Percentiles rank a stretch among this genome's conserved stretches.
These are phyloP conservation scores for Taxidea taxus DNA, from an alignment of 2,113 vertebrate genomes.

Conservation along the genomic window DNA sequence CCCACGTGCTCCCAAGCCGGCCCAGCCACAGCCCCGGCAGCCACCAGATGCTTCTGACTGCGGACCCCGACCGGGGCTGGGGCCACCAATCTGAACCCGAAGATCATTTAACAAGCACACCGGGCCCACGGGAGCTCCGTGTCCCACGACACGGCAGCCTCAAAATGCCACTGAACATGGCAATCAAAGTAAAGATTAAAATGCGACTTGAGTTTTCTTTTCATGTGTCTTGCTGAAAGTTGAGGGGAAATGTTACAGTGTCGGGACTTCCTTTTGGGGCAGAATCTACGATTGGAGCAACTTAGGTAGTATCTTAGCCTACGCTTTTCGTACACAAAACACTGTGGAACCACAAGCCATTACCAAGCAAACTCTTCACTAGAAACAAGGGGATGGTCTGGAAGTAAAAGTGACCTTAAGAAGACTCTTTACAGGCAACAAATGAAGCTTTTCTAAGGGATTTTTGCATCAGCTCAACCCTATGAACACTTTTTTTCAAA, in stretches of 20 bases:
- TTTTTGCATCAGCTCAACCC: conserved; percentile 80
- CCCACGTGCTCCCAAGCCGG: neutral
- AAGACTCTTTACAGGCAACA: conserved; percentile 81
- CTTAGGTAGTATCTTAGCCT: conserved; percentile 70
- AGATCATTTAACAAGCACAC: conserved; percentile 69
- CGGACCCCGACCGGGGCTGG: accelerated
- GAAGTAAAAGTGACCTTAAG: conserved; percentile 86
- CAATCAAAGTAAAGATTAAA: conserved; percentile 1
- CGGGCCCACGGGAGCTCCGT: neutral
- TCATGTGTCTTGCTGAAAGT: conserved; percentile 78
- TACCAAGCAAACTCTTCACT: conserved; percentile 79
- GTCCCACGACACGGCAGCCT: conserved; percentile 46
- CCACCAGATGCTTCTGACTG: neutral
- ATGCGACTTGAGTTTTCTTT: conserved; percentile 74
- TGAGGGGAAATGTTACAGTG: conserved; percentile 21
- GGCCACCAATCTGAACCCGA: neutral
- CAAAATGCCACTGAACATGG: conserved; percentile 53
- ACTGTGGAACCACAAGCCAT: conserved; percentile 89
- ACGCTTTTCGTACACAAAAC: conserved; percentile 80
- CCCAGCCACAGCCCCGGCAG: neutral
- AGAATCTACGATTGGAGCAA: conserved; percentile 69
- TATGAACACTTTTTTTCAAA: conserved; percentile 81
- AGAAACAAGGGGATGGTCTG: conserved; percentile 76
- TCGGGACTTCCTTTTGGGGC: conserved; percentile 65
- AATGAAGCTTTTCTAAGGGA: conserved; percentile 80